A percentile compares a stretch with the other conserved stretches of the same genome.
Evolutionary conservation across 2,113 vertebrate genomes (phyloP).

Genomic region (Panthera uncia): DNA sequence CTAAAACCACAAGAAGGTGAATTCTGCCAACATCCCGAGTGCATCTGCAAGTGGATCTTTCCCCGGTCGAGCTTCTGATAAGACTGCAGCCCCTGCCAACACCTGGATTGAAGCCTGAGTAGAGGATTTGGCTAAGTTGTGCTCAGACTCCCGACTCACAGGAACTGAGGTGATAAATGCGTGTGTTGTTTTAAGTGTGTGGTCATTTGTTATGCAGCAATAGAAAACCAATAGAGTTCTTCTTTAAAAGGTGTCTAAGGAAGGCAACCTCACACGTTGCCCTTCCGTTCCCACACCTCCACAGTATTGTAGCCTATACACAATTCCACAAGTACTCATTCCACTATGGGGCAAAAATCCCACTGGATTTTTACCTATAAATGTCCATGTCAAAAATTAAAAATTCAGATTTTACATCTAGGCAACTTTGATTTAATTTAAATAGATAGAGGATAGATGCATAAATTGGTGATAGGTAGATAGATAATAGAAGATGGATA

Average conservation of each 20-base stretch:
- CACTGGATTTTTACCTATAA: background rate
- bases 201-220: background rate
- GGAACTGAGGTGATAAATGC: background rate
- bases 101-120: background rate
- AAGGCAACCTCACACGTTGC: fast-evolving
- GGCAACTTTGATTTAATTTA: background rate
- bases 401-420: background rate
- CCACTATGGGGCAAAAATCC: background rate
- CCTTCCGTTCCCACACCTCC: background rate
- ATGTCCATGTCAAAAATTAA: background rate
- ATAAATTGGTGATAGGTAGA: no score
- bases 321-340: background rate
- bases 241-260: background rate
- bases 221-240: background rate
- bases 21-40: background rate
- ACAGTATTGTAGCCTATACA: background rate
- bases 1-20: no score
- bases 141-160: background rate
- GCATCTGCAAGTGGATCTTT: background rate
- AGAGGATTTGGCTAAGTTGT: background rate
- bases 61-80: background rate
- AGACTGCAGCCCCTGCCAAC: background rate
- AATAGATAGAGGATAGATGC: background rate
- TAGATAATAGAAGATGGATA: background rate
- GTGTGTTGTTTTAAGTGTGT: background rate